Conservation (phyloP, 1,140 invertebrate species). For the Teleopsis dalmanni region DNA sequence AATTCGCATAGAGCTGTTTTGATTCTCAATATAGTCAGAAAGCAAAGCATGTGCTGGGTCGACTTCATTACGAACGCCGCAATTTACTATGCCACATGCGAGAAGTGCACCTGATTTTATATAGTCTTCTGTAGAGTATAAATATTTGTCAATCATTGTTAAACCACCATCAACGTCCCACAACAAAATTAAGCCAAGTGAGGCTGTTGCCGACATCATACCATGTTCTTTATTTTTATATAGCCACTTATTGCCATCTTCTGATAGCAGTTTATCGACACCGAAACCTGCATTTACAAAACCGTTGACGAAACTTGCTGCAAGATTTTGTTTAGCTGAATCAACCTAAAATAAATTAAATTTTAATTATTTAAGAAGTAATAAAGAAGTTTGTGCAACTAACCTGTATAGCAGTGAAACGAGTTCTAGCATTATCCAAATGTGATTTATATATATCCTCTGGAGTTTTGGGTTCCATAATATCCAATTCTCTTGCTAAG, state of each 20-base stretch:
- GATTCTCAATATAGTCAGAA: conserved; percentile 91
- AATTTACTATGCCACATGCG: conserved; percentile 97
- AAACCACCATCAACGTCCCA: conserved; percentile 99
- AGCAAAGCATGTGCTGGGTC: conserved; percentile 95
- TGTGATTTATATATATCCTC: conserved; percentile 99
- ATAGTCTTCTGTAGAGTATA: conserved; percentile 90
- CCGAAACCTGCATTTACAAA: conserved; percentile 99
- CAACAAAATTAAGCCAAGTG: conserved; percentile 81
- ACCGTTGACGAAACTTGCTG: conserved; percentile 97
- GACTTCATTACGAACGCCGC: conserved; percentile 96
- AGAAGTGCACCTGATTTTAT: conserved; percentile 94
- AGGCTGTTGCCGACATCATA: conserved; percentile 96
- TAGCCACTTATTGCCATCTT: conserved; percentile 97
- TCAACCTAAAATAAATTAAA: conserved; percentile 55
- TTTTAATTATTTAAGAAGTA: conserved; percentile 2
- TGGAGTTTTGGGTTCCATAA: conserved; percentile 98
- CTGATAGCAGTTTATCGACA: conserved; percentile 91
- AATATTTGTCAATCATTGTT: conserved; percentile 96
- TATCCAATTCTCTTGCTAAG: conserved; percentile 94
- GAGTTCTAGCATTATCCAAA: conserved; percentile 82
- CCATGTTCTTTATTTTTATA: conserved; percentile 99
- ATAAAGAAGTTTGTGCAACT: not conserved
- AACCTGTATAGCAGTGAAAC: conserved; percentile 68
- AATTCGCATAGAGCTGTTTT: conserved; percentile 82
- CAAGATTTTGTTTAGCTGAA: conserved; percentile 92